Evolutionary conservation across 2,113 vertebrate genomes (phyloP).

Genomic region (Butastur rufipennis): DNA sequence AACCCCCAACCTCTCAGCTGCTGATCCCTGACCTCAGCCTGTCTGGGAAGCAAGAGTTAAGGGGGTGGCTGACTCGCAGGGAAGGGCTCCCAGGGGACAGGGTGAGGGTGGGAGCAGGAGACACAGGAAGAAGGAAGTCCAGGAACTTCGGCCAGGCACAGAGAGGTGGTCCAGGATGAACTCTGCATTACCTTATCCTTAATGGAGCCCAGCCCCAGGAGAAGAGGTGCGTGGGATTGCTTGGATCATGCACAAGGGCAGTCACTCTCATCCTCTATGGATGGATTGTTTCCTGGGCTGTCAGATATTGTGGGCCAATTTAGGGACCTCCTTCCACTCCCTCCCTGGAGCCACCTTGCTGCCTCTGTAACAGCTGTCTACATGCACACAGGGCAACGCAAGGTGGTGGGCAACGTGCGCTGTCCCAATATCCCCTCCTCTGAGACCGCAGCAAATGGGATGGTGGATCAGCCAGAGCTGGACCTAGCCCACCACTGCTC

Average conservation of each 20-base stretch:
- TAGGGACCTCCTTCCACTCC: not conserved
- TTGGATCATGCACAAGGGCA: constrained; percentile 1
- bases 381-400: not conserved
- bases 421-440: not conserved
- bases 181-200: not conserved
- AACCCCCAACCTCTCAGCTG: not conserved
- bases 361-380: not conserved
- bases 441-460: rapidly evolving
- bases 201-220: not conserved
- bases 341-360: not conserved
- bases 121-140: constrained; percentile 9
- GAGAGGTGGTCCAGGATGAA: constrained; percentile 12
- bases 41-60: not conserved
- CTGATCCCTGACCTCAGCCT: not conserved
- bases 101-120: not conserved
- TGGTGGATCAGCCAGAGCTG: not conserved
- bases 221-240: constrained; percentile 23
- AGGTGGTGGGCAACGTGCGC: not conserved
- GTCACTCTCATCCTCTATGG: not conserved
- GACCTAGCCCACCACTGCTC: not conserved
- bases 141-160: not conserved
- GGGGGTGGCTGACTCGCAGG: not conserved
- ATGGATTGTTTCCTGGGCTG: not conserved
- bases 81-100: not conserved
- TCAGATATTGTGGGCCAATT: not conserved